A percentile compares a stretch with the other conserved stretches of the same genome.
These are phyloP conservation scores for Tilapia sparmanii DNA, from an alignment of 2,113 vertebrate species.

Conservation along the genomic window DNA sequence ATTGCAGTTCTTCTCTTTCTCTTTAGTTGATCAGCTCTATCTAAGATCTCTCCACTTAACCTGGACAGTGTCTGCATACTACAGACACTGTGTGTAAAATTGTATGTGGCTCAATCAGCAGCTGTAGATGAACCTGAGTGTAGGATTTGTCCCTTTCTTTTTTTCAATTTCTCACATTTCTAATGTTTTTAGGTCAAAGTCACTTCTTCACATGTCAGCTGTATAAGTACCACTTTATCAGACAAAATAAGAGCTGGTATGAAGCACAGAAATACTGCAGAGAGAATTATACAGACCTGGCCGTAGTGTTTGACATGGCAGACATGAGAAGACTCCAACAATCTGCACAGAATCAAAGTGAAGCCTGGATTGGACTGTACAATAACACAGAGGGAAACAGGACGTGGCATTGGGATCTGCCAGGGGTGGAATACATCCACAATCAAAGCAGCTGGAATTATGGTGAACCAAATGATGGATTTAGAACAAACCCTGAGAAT, in stretches of 20 bases:
- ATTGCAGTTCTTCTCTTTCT: background rate
- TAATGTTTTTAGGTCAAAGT: background rate
- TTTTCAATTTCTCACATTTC: background rate
- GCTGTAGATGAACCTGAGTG: background rate
- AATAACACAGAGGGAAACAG: no score
- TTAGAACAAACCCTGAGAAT: no score
- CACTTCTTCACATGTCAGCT: background rate
- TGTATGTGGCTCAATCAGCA: background rate
- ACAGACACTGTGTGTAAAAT: background rate
- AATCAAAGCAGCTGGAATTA: no score
- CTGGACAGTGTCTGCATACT: background rate
- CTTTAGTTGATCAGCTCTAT: background rate
- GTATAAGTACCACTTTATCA: background rate
- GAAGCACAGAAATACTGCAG: background rate
- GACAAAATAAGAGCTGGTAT: background rate
- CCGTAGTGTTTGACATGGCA: no score
- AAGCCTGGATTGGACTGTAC: no score
- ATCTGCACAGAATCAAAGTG: no score
- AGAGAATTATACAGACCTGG: no score
- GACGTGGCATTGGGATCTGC: no score
- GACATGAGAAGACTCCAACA: no score
- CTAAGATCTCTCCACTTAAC: background rate
- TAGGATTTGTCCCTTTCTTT: background rate
- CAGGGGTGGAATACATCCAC: no score
- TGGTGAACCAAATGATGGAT: no score